These are phyloP conservation scores for Drusus annulatus DNA, from an alignment of 1,140 invertebrate genomes.

Conservation along the genomic window DNA sequence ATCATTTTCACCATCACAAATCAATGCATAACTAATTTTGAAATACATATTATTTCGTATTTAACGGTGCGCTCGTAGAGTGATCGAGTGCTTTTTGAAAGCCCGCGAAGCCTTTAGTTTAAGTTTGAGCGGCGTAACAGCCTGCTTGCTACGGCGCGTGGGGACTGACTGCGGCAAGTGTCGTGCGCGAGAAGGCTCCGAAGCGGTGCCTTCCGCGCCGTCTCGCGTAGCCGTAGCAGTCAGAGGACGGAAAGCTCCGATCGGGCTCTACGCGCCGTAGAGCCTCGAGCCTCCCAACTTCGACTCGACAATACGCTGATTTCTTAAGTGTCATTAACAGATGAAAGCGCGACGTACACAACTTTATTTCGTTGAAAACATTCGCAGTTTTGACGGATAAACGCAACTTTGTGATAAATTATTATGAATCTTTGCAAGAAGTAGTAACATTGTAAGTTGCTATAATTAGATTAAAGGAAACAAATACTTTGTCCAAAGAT, in stretches of 20 bases:
- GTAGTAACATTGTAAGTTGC: too few species aligned
- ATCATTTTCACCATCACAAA: too few species aligned
- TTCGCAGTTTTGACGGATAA: too few species aligned
- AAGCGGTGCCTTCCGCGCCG: background rate
- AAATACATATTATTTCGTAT: too few species aligned
- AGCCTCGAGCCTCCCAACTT: background rate
- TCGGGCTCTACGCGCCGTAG: background rate
- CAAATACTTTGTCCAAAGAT: too few species aligned
- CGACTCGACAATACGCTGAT: constrained; percentile 1
- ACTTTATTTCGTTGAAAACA: too few species aligned
- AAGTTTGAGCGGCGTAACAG: background rate
- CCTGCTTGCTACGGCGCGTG: background rate
- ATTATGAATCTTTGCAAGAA: too few species aligned
- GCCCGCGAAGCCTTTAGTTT: background rate
- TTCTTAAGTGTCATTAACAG: constrained; percentile 16
- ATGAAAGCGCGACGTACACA: background rate
- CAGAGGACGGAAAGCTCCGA: too few species aligned
- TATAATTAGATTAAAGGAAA: too few species aligned
- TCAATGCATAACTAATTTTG: too few species aligned
- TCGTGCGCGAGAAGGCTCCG: constrained; percentile 13
- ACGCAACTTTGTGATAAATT: too few species aligned
- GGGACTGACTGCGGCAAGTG: constrained; percentile 9
- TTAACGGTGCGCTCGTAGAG: background rate
- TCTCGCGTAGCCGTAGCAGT: background rate
- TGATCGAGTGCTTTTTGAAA: constrained; percentile 5